Percentiles rank a stretch among this genome's conserved stretches.
Conservation (phyloP, 2,797 vertebrate genomes). For the Prunella strophiata region DNA sequence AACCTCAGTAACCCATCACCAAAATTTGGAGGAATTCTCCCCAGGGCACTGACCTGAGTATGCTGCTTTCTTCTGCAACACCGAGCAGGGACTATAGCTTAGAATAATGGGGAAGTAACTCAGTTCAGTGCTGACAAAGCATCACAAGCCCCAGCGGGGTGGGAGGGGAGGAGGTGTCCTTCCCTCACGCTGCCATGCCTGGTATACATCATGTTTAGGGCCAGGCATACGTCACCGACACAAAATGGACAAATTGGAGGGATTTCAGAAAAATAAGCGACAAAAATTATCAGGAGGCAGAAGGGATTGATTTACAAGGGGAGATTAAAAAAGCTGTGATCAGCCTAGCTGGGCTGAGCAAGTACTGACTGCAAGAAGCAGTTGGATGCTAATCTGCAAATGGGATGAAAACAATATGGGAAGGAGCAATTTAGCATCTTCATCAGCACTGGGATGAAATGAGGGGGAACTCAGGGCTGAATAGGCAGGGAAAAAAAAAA, state of each 20-base stretch:
- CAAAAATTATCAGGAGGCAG: constrained; percentile 57
- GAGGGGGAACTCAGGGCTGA: background rate
- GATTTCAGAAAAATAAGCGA: constrained; percentile 51
- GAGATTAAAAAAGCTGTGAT: constrained; percentile 23
- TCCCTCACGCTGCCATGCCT: constrained; percentile 57
- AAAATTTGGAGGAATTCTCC: constrained; percentile 61
- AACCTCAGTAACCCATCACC: background rate
- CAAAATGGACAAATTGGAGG: constrained; percentile 68
- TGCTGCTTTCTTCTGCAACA: constrained; percentile 67
- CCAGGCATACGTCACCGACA: constrained; percentile 46
- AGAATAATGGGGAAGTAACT: constrained; percentile 68
- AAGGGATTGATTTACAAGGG: constrained; percentile 49
- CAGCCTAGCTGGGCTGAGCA: constrained; percentile 21
- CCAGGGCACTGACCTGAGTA: constrained; percentile 62
- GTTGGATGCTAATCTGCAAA: constrained; percentile 45
- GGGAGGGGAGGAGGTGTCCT: constrained; percentile 62
- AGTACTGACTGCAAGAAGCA: constrained; percentile 27
- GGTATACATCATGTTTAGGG: constrained; percentile 63
- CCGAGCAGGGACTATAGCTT: constrained; percentile 58
- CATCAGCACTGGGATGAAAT: background rate
- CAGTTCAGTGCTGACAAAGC: constrained; percentile 64
- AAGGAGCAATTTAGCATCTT: constrained; percentile 24
- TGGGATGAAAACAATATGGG: constrained; percentile 37
- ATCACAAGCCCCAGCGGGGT: constrained; percentile 64
- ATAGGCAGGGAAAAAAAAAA: background rate